Percentiles rank a stretch among this genome's conserved stretches.
Conservation (phyloP, 2,113 vertebrate species). For the Dipodomys merriami region DNA sequence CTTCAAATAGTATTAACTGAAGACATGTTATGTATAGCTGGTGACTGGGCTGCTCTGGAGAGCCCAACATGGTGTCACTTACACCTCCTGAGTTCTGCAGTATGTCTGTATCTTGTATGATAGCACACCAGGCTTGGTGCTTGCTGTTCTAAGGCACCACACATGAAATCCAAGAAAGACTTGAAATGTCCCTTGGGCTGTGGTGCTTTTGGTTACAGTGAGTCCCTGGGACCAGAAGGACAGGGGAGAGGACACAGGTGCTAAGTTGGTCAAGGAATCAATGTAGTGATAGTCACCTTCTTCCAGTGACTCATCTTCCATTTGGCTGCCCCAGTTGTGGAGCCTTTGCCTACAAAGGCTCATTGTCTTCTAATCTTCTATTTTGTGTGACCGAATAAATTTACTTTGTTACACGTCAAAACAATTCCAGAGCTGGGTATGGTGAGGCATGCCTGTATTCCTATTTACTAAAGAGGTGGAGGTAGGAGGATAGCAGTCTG, state of each 20-base stretch:
- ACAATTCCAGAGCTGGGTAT: neutral
- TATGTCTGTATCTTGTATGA: neutral
- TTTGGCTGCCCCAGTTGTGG: too few species aligned
- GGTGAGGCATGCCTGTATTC: too few species aligned
- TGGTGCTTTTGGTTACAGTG: neutral
- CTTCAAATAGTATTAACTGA: neutral
- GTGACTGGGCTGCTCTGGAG: neutral
- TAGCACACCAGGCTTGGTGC: too few species aligned
- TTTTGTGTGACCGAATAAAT: neutral
- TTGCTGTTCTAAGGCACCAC: neutral
- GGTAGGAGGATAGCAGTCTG: too few species aligned
- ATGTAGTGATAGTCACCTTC: neutral
- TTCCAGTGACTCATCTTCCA: neutral
- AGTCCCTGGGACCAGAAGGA: neutral
- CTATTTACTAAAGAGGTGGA: too few species aligned
- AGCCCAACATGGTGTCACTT: too few species aligned
- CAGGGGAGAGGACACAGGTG: neutral
- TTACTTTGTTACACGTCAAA: neutral
- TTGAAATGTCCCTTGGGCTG: neutral
- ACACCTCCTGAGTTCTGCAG: neutral
- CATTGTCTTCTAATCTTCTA: neutral
- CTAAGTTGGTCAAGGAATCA: neutral
- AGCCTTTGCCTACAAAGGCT: neutral
- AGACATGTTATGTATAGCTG: neutral
- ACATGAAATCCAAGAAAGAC: neutral